Evolutionary conservation across 2,797 vertebrate genomes (phyloP).

Genomic region (Perodicticus potto): DNA sequence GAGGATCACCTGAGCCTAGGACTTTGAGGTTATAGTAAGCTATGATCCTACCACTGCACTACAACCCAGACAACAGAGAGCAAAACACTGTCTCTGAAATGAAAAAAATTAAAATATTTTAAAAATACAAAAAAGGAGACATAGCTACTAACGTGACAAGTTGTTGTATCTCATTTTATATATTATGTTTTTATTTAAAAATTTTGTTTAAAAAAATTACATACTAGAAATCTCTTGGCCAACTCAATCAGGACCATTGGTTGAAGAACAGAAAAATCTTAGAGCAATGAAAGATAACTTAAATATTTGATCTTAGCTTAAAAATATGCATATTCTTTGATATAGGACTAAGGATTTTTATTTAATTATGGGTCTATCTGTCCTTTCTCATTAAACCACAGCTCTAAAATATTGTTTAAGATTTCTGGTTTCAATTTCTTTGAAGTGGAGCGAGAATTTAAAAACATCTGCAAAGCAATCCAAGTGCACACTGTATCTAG

Average conservation of each 20-base stretch:
- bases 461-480: not conserved
- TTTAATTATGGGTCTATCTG: conserved; percentile 24
- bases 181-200: not conserved
- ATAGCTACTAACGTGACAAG: not conserved
- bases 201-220: not conserved
- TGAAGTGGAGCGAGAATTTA: not conserved
- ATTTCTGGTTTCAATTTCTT: conserved; percentile 19
- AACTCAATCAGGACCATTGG: not conserved
- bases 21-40: not conserved
- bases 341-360: not conserved
- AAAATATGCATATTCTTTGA: not conserved
- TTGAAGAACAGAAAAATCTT: not conserved
- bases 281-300: not conserved
- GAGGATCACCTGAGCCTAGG: not conserved
- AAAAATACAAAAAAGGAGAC: not conserved
- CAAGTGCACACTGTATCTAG: not conserved
- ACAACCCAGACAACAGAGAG: not conserved
- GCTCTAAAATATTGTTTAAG: not conserved
- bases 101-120: too few species aligned
- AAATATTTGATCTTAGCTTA: conserved; percentile 47
- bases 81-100: not conserved
- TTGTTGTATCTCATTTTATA: not conserved
- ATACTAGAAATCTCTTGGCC: not conserved
- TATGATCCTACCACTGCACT: not conserved
- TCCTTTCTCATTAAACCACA: conserved; percentile 39